Conservation (phyloP, 2,797 vertebrate species). For the Lophura swinhoii region DNA sequence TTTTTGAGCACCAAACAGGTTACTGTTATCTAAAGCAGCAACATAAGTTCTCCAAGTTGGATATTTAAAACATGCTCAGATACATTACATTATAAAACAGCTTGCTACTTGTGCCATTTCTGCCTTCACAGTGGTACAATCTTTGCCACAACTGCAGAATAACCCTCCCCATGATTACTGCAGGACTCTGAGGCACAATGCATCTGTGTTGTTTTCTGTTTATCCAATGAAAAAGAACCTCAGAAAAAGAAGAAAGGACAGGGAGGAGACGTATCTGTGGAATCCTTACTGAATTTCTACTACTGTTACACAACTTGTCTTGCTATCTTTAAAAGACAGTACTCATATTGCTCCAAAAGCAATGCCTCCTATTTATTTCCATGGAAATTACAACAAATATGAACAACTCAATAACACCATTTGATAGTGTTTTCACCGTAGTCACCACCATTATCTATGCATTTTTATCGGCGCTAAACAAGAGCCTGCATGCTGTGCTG, state of each 20-base stretch:
- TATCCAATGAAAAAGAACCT: not conserved
- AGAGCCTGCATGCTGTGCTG: too few relatives aligned
- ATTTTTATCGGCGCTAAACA: not conserved
- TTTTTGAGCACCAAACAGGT: not conserved
- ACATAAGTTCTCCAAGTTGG: not conserved
- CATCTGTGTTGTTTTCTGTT: not conserved
- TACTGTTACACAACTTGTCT: not conserved
- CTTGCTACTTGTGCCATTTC: not conserved
- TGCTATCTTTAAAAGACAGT: not conserved
- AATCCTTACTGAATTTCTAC: not conserved
- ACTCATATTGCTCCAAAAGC: not conserved
- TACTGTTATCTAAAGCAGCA: not conserved
- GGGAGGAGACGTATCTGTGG: not conserved
- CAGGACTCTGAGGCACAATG: not conserved
- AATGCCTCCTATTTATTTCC: not conserved
- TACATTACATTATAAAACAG: not conserved
- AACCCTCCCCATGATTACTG: not conserved
- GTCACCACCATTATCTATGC: not conserved
- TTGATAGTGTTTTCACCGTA: not conserved
- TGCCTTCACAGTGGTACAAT: not conserved
- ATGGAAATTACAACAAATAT: not conserved
- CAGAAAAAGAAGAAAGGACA: not conserved
- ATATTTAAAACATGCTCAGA: rapidly evolving
- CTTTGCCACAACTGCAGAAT: not conserved
- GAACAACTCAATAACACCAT: not conserved